phyloP scores from a whole-genome alignment of 2,888 invertebrate species.

The Macrosiphum euphorbiae region DNA sequence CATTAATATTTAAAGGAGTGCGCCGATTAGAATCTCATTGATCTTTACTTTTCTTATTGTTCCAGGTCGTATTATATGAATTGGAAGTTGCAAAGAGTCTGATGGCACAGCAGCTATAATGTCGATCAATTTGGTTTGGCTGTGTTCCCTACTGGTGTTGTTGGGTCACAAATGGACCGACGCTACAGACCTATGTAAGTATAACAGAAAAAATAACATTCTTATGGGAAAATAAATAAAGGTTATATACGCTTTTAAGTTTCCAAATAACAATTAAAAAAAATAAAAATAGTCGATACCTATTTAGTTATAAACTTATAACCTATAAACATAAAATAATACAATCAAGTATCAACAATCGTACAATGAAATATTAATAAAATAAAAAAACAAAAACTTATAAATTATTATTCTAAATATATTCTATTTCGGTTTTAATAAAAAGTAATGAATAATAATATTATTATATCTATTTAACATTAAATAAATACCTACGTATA shows the following conservation, averaged over 20 bases:
- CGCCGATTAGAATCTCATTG: slow-evolving; percentile 33
- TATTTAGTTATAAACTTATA: not conserved
- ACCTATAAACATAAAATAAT: not conserved
- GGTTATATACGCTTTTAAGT: not conserved
- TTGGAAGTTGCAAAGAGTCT: slow-evolving; percentile 15
- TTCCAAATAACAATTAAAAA: not conserved
- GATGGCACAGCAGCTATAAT: slow-evolving; percentile 59
- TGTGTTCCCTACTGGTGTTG: slow-evolving; percentile 45
- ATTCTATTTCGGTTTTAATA: no score
- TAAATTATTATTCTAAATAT: no score
- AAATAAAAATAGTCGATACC: not conserved
- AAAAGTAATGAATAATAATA: not conserved
- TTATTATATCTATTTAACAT: not conserved
- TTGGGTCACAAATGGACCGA: slow-evolving; percentile 42
- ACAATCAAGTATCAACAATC: not conserved
- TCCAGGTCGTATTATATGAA: slow-evolving; percentile 48
- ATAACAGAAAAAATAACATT: not conserved
- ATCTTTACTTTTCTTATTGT: slow-evolving; percentile 52
- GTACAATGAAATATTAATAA: not conserved
- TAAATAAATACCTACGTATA: not conserved
- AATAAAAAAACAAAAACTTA: not conserved
- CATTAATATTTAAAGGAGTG: not conserved
- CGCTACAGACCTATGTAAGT: slow-evolving; percentile 59
- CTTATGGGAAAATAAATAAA: not conserved
- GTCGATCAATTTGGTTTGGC: slow-evolving; percentile 58